Evolutionary conservation across 2,113 vertebrate genomes (phyloP).

Genomic region (Trichomycterus rosablanca): DNA sequence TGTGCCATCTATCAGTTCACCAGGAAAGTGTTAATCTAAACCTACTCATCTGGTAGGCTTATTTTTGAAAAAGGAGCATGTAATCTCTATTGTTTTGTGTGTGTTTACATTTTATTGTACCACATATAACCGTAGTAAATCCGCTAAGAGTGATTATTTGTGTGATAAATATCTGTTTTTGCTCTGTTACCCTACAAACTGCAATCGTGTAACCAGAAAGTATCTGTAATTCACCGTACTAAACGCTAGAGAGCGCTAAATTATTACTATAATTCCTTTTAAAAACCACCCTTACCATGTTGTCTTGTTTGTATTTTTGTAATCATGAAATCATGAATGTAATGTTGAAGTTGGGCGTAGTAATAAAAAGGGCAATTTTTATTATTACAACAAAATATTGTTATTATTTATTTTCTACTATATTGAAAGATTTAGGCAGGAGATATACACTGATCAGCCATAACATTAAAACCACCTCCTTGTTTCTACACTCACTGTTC

Average conservation of each 20-base stretch:
- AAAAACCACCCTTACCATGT: too few relatives aligned
- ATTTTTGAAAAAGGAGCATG: slow-evolving; percentile 4
- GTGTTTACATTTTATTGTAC: slow-evolving; percentile 65
- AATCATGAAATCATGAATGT: too few relatives aligned
- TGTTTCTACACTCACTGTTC: too few relatives aligned
- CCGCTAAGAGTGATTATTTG: slow-evolving; percentile 60
- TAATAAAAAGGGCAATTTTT: too few relatives aligned
- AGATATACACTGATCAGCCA: too few relatives aligned
- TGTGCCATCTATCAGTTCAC: not conserved
- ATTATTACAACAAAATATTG: too few relatives aligned
- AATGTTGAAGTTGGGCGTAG: too few relatives aligned
- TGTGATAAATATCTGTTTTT: slow-evolving; percentile 2
- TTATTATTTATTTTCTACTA: too few relatives aligned
- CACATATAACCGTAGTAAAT: slow-evolving; percentile 78
- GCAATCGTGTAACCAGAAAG: not conserved
- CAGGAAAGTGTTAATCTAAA: slow-evolving; percentile 16
- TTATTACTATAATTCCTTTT: too few relatives aligned
- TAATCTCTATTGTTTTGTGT: slow-evolving; percentile 29
- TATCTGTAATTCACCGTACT: slow-evolving; percentile 13
- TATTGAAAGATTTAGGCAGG: too few relatives aligned
- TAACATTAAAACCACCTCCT: too few relatives aligned
- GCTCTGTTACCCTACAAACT: not conserved
- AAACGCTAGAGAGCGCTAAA: slow-evolving; percentile 13
- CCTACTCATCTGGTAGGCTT: not conserved
- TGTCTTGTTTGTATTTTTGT: too few relatives aligned